These are phyloP conservation scores for Chaetops frenatus DNA, from an alignment of 2,113 vertebrate genomes.

Conservation along the genomic window DNA sequence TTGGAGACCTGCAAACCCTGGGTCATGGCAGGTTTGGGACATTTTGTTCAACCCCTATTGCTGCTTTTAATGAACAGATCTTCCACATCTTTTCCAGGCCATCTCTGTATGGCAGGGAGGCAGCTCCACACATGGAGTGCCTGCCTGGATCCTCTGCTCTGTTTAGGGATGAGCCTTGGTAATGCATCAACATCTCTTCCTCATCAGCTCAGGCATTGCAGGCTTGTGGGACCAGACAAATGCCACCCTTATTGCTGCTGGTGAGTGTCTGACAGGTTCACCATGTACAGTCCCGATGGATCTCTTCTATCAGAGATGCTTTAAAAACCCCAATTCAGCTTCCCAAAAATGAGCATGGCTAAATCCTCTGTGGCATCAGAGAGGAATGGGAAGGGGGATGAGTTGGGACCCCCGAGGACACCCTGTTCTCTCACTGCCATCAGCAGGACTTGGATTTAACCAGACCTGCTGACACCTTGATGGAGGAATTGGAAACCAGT, in stretches of 20 bases:
- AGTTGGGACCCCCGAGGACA: not conserved
- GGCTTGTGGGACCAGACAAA: not conserved
- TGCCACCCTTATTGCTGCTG: not conserved
- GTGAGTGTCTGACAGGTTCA: not conserved
- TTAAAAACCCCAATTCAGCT: not conserved
- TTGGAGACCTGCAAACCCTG: not conserved
- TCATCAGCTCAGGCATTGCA: not conserved
- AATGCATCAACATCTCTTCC: not conserved
- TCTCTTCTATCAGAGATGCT: not conserved
- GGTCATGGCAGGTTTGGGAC: rapidly evolving
- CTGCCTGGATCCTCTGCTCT: not conserved
- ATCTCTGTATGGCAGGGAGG: not conserved
- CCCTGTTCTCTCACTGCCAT: not conserved
- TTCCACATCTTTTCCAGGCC: not conserved
- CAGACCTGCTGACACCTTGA: not conserved
- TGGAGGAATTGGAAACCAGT: not conserved
- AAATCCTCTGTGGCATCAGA: not conserved
- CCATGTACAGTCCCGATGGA: not conserved
- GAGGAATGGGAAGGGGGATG: not conserved
- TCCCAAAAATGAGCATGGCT: not conserved
- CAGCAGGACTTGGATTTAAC: rapidly evolving
- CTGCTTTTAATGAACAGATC: not conserved
- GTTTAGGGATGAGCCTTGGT: not conserved
- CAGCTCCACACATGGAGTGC: rapidly evolving
- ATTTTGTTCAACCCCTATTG: not conserved